Evolutionary conservation across 2,888 invertebrate species (phyloP).

Genomic region (Micropterix aruncella): DNA sequence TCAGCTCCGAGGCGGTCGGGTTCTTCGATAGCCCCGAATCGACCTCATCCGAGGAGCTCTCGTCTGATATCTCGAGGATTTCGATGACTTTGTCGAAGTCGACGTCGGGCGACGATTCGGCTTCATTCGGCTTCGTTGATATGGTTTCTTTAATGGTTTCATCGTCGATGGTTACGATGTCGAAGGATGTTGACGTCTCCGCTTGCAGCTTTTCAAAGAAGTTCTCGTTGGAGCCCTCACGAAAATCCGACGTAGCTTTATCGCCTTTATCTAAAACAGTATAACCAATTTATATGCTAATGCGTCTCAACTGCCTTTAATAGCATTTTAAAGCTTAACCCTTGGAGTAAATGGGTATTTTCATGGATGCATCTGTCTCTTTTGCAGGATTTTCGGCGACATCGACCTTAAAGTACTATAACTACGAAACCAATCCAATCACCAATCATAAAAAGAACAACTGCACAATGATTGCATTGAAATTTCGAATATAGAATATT

Average conservation of each 20-base stretch:
- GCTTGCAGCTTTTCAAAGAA: slow-evolving; percentile 18
- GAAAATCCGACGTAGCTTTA: slow-evolving; percentile 26
- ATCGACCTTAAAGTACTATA: no score
- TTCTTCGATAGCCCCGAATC: slow-evolving; percentile 27
- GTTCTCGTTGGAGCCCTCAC: slow-evolving; percentile 23
- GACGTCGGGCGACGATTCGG: background rate
- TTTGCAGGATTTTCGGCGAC: no score
- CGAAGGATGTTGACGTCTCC: slow-evolving; percentile 12
- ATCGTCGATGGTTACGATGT: background rate
- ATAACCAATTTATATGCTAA: no score
- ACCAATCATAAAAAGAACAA: no score
- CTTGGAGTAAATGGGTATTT: no score
- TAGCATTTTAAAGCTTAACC: no score
- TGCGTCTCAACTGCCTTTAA: no score
- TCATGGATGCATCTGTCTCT: no score
- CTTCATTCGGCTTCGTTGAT: slow-evolving; percentile 2
- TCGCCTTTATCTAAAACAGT: slow-evolving; percentile 17
- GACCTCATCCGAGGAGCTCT: slow-evolving; percentile 25
- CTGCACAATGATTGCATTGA: no score
- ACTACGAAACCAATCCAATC: no score
- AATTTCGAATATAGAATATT: no score
- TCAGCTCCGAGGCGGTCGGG: slow-evolving; percentile 30
- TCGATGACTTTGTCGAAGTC: slow-evolving; percentile 21
- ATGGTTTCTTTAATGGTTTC: slow-evolving; percentile 5
- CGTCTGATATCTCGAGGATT: slow-evolving; percentile 28